These are phyloP conservation scores for Operophtera brumata DNA, from an alignment of 2,888 invertebrate genomes.

Conservation along the genomic window DNA sequence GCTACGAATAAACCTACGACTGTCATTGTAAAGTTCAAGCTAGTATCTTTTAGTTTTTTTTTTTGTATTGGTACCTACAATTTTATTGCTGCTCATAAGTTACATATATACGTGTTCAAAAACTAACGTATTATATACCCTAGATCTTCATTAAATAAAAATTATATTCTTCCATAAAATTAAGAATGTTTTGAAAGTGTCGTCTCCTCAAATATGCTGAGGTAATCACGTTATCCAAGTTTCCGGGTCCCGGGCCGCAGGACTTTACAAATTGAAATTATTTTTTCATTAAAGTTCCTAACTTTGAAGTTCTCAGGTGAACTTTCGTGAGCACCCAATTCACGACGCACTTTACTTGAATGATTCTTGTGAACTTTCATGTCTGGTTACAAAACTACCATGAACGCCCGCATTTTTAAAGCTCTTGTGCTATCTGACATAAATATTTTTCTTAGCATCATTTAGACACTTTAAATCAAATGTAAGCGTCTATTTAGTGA, in stretches of 20 bases:
- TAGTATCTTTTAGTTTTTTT: too few species aligned
- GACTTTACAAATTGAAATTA: constrained; percentile 75
- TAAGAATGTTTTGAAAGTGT: constrained; percentile 54
- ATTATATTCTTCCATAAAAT: constrained; percentile 34
- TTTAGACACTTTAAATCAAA: too few species aligned
- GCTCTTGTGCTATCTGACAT: too few species aligned
- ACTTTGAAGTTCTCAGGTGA: constrained; percentile 64
- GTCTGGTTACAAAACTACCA: constrained; percentile 29
- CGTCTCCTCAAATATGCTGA: constrained; percentile 63
- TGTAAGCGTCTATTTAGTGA: too few species aligned
- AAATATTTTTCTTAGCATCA: too few species aligned
- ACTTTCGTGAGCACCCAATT: constrained; percentile 67
- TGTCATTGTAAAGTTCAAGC: too few species aligned
- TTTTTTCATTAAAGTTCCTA: constrained; percentile 77
- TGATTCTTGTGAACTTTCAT: constrained; percentile 52
- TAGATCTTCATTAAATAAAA: constrained; percentile 36
- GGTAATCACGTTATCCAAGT: constrained; percentile 65
- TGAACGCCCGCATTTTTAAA: neutral
- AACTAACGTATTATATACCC: too few species aligned
- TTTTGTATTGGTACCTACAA: neutral
- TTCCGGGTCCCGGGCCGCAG: constrained; percentile 39
- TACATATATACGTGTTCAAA: too few species aligned
- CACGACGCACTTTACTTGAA: constrained; percentile 54
- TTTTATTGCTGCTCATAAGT: too few species aligned
- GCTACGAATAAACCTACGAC: too few species aligned